Conservation (phyloP, 2,797 vertebrate species). For the Ciconia nigra region DNA sequence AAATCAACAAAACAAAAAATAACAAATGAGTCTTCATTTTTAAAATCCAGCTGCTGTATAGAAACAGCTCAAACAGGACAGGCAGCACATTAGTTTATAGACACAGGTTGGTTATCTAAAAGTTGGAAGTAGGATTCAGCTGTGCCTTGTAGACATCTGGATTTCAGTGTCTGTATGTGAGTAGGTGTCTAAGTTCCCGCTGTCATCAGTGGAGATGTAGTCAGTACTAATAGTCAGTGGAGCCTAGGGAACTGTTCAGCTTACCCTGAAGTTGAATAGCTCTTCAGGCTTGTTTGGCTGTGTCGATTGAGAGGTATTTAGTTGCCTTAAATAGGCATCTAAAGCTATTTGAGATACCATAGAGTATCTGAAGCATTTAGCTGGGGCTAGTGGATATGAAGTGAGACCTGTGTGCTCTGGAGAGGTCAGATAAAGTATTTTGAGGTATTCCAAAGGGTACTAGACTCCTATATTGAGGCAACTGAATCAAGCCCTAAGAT, state of each 20-base stretch:
- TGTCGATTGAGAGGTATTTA: not conserved
- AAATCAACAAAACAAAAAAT: not conserved
- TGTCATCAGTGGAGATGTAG: not conserved
- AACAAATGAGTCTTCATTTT: not conserved
- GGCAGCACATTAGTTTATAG: not conserved
- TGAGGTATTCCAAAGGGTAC: not conserved
- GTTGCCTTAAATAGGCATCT: not conserved
- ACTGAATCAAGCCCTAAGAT: not conserved
- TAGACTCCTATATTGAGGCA: not conserved
- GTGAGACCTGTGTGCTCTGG: not conserved
- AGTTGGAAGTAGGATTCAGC: not conserved
- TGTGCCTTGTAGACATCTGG: not conserved
- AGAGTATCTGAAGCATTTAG: not conserved
- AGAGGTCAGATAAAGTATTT: not conserved
- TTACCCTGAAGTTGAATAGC: not conserved
- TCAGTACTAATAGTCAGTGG: not conserved
- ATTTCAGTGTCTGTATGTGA: not conserved
- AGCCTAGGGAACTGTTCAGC: not conserved
- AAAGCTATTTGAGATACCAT: not conserved
- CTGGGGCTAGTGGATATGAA: not conserved
- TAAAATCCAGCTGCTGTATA: not conserved
- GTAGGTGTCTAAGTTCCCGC: not conserved
- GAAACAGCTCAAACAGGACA: not conserved
- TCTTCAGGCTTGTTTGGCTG: not conserved
- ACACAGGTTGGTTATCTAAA: not conserved